Evolutionary conservation across 1,140 invertebrate species (phyloP).

Genomic region (Stenopsyche tienmushanensis): DNA sequence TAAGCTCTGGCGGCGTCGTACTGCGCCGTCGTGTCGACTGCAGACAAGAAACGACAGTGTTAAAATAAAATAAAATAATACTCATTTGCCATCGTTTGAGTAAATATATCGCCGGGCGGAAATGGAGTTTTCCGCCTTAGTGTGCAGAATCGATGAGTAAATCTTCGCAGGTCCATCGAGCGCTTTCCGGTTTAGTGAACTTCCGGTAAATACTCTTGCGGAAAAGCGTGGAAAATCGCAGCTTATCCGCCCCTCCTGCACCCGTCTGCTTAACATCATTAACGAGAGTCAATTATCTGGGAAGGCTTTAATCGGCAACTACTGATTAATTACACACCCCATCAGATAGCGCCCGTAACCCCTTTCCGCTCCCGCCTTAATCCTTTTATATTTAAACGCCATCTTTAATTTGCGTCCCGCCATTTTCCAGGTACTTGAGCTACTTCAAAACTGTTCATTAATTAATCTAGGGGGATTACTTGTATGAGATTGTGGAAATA

Average conservation of each 20-base stretch:
- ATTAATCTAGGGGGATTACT: no score
- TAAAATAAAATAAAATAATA: background rate
- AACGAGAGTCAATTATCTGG: slow-evolving; percentile 20
- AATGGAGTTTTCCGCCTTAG: background rate
- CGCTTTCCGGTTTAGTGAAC: no score
- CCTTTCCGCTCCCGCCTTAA: slow-evolving; percentile 21
- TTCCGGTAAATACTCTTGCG: background rate
- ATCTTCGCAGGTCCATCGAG: background rate
- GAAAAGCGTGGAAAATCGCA: slow-evolving; percentile 14
- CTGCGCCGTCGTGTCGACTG: slow-evolving; percentile 71
- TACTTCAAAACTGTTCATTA: no score
- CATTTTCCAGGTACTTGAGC: no score
- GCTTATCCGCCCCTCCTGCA: background rate
- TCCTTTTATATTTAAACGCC: slow-evolving; percentile 16
- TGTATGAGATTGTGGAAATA: no score
- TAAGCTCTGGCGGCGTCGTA: slow-evolving; percentile 72
- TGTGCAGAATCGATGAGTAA: background rate
- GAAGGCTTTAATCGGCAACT: slow-evolving; percentile 27
- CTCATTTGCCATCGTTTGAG: background rate
- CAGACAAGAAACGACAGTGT: slow-evolving; percentile 47
- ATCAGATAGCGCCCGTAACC: background rate
- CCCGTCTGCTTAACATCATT: slow-evolving; percentile 6
- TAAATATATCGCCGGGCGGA: background rate
- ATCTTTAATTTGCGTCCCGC: slow-evolving; percentile 20
- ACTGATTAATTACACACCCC: slow-evolving; percentile 21